Base-by-base conservation (phyloP, 2,888 invertebrate species). In the Acanthosoma haemorrhoidale region DNA sequence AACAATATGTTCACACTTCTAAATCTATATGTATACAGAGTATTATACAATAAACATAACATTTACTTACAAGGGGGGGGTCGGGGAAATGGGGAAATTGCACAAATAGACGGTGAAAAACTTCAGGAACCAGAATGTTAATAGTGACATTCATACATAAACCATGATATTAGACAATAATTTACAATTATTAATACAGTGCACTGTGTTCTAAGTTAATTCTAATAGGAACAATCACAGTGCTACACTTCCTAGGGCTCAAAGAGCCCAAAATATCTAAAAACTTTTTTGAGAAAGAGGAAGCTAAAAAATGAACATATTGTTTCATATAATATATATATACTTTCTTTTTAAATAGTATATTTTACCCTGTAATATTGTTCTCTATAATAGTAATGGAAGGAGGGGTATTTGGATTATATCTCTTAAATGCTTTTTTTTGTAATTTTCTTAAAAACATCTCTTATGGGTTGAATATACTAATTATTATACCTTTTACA, bases 211-310 rank as follows among this genome's bases (percentile, higher is more conserved):
- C 73, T 70, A 71, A 71, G 43, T 67, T 41, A 66, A 66, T 39
- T 70, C 71, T 71, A 73, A 73, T 73, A 73, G 73, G 73, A 73
- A 73, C 73, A 71, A 38, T 68, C 73, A 71, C 71, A 73, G 70
- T 73, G 63, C 69, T 58, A 58, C 57, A 68, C 39, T 38, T 57
- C 57, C 31, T 58, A 58, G 58, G 58, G 51, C 34, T 15, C 5
- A 29, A 67, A 67, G 13, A 9, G 34, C 68, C 57, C 51, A 32
- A 67, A 51, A 41, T 57, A 18, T 68, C 57, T 68, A 68, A 68
- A 58, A 68, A 32, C 36, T 36, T 58, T 58, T 61, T 57, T 32
- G 67, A 67, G 67, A 67, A 57, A 57, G 68, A 58, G 68, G 58
- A 68, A 68, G 57, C 58, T 68, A 68, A 58, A 67, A 57, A 58